Base-by-base conservation (phyloP, 2,113 vertebrate genomes). In the Indri indri region DNA sequence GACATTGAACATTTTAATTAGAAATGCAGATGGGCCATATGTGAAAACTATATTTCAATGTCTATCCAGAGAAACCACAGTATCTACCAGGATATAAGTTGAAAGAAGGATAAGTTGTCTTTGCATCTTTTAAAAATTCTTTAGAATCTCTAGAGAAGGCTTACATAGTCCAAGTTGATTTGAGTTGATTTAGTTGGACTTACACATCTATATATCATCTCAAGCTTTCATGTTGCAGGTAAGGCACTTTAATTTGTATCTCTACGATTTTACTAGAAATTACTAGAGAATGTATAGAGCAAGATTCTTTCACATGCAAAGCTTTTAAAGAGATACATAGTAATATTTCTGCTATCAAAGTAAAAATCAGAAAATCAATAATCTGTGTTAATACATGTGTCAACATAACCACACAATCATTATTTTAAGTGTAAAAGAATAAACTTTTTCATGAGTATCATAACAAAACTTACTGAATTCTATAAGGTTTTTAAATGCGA, bases 1-100 rank as follows among this genome's bases (percentile, higher is more conserved):
- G 95, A 97, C 97, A 95, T 91, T 95, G 94, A 96, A 95, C 68
- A 90, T 96, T 97, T 97, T 98, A 94, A 97, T 97, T 97, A 96
- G 88, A 98, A 98, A 90, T 68, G 42, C 96, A 97, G 80, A 97
- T 95, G 94, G 84, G 6, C 84, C 96, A 81, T 90, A 96, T 94
- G 95, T 85, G 95, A 92, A 94, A 96, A 79, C 27, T 85, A 47
- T 73, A 94, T 92, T 95, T 94, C 76, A 95, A 13, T 76, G 45
- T 96, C 95, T 90, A 63, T 61, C 50, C 66, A 77, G 54, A 94
- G 88, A 96, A 95, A 97, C 71, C 91, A 90, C 94, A 96, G 61
- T 83, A 85, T 70, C 81, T 94, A 93, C 94, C 50, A 96, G 88
- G 81, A 94, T 68, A 68, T 40, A 96, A 94, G 77, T 91, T 97